A percentile compares a stretch with the other conserved stretches of the same genome.
Conservation (phyloP, 92 coral and sea anemone genomes). For the Plumapathes pennacea region DNA sequence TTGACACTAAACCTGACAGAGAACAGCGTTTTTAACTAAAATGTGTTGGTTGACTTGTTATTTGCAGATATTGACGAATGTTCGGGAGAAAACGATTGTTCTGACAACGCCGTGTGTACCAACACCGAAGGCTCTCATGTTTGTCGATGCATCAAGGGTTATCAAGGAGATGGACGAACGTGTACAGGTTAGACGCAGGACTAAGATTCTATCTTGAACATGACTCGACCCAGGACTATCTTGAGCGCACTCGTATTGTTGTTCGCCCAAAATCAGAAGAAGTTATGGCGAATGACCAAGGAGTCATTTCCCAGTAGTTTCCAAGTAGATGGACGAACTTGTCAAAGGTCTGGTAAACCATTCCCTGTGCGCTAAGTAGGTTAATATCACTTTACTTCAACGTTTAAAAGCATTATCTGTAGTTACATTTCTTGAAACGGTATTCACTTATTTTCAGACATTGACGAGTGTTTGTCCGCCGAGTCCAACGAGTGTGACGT, state of each 20-base stretch:
- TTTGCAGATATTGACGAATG: conserved; percentile 38
- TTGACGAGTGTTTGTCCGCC: conserved; percentile 31
- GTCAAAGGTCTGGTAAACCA: too few relatives aligned
- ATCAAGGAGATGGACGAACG: conserved; percentile 54
- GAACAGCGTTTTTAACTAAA: neutral
- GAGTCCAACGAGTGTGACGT: conserved; percentile 28
- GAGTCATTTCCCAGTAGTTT: too few relatives aligned
- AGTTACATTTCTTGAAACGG: too few relatives aligned
- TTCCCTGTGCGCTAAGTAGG: too few relatives aligned
- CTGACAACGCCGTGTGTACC: conserved; percentile 46
- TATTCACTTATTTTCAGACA: conserved; percentile 10
- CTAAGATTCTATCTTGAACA: too few relatives aligned
- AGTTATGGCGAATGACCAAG: too few relatives aligned
- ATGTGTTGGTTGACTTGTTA: neutral
- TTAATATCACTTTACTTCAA: too few relatives aligned
- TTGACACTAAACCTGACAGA: neutral
- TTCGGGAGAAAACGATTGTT: conserved; percentile 29
- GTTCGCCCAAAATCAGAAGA: too few relatives aligned
- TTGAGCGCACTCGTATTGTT: too few relatives aligned
- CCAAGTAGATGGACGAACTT: too few relatives aligned
- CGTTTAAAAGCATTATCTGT: too few relatives aligned
- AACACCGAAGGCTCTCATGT: conserved; percentile 36
- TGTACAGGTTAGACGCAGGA: conserved; percentile 67
- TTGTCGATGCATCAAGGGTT: conserved; percentile 68
- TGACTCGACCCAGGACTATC: too few relatives aligned